Evolutionary conservation across 2,888 invertebrate species (phyloP).

Genomic region (Perdita meconis): DNA sequence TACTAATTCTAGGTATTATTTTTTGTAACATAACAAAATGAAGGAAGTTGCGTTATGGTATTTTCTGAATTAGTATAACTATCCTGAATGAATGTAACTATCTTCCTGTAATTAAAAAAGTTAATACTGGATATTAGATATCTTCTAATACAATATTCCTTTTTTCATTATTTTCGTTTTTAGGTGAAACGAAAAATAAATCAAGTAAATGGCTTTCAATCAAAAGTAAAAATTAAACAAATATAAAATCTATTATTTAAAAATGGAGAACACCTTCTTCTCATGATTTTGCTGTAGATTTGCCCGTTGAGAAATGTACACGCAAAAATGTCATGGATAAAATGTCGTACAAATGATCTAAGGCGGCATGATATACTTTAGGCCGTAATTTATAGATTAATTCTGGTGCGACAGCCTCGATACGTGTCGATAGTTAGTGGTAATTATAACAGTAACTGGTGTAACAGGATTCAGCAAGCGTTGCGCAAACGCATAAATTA

Average conservation of each 20-base stretch:
- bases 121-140: neutral
- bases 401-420: conserved; percentile 49
- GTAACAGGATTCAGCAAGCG: conserved; percentile 50
- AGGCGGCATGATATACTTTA: neutral
- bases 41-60: neutral
- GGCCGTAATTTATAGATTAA: conserved; percentile 9
- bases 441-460: conserved; percentile 64
- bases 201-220: no score
- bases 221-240: no score
- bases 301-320: no score
- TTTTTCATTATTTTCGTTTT: neutral
- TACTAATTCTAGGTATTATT: no score
- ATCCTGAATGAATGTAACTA: neutral
- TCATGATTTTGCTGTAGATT: no score
- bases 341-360: neutral
- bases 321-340: neutral
- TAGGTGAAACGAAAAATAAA: no score
- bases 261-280: no score
- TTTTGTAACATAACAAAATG: neutral
- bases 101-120: neutral
- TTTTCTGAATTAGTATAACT: neutral
- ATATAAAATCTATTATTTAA: no score
- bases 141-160: neutral
- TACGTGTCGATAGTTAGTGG: conserved; percentile 66
- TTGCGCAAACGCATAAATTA: conserved; percentile 69